phyloP scores from a whole-genome alignment of 2,797 vertebrate species.

The Gila robusta region DNA sequence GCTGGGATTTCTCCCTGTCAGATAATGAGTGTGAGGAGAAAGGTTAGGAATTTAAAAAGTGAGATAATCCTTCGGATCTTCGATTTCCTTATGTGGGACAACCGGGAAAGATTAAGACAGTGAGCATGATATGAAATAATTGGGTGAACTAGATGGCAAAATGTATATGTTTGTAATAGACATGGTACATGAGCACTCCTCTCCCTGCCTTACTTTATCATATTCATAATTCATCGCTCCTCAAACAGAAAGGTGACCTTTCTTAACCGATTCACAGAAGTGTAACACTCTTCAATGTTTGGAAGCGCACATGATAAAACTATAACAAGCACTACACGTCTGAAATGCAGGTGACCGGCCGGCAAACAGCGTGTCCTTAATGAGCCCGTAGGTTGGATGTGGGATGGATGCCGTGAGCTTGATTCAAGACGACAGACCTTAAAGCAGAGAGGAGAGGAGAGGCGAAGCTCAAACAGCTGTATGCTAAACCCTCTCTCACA shows the following conservation, averaged over 20 bases:
- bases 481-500: conserved; percentile 51
- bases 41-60: conserved; percentile 16
- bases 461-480: conserved; percentile 52
- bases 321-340: conserved; percentile 25
- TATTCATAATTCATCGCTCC: conserved; percentile 59
- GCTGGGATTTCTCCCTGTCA: conserved; percentile 26
- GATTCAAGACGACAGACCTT: conserved; percentile 38
- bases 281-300: conserved; percentile 41
- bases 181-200: conserved; percentile 24
- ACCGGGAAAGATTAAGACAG: conserved; percentile 8
- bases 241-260: conserved; percentile 56
- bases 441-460: conserved; percentile 35
- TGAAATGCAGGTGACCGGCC: conserved; percentile 42
- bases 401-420: conserved; percentile 9
- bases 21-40: conserved; percentile 25
- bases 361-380: conserved; percentile 13
- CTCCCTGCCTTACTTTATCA: conserved; percentile 29
- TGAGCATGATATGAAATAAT: neutral
- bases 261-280: conserved; percentile 40
- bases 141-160: neutral
- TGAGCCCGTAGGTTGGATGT: conserved; percentile 27
- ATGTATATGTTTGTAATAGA: neutral
- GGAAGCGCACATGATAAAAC: conserved; percentile 6
- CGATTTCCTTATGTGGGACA: conserved; percentile 20
- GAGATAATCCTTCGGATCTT: conserved; percentile 7